phyloP scores from a whole-genome alignment of 2,113 vertebrate genomes.

The Acinonyx jubatus region DNA sequence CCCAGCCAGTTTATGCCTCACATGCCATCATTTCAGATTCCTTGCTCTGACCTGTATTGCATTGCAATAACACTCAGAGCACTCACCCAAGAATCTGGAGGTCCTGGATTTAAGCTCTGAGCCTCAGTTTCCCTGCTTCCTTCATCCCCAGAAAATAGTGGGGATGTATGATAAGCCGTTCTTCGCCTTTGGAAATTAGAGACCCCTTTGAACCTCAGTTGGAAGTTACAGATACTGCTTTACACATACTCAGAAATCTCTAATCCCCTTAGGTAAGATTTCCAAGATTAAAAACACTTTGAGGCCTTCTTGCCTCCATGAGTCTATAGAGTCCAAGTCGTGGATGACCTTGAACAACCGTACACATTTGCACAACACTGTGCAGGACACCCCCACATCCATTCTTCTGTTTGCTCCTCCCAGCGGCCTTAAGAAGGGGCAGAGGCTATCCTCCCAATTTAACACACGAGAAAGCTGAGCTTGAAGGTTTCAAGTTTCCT shows the following conservation, averaged over 20 bases:
- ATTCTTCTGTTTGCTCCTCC: not conserved
- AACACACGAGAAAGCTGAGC: not conserved
- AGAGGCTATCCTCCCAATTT: not conserved
- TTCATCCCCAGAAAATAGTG: not conserved
- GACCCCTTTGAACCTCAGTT: not conserved
- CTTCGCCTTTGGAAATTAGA: not conserved
- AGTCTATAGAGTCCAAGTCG: not conserved
- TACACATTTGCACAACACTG: not conserved
- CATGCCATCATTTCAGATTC: not conserved
- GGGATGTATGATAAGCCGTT: not conserved
- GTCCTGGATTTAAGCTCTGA: not conserved
- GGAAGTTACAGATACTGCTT: not conserved
- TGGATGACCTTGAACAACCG: not conserved
- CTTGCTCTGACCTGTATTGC: not conserved
- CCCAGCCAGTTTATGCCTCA: not conserved
- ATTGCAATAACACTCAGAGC: not conserved
- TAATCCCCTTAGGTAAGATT: not conserved
- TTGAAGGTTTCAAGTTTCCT: not conserved
- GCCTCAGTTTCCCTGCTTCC: not conserved
- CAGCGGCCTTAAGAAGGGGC: not conserved
- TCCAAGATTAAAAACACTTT: not conserved
- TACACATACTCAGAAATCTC: not conserved
- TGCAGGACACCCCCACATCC: rapidly evolving
- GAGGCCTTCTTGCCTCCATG: not conserved
- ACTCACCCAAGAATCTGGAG: not conserved